phyloP scores from a whole-genome alignment of 2,113 vertebrate genomes.

The Malurus elegans region DNA sequence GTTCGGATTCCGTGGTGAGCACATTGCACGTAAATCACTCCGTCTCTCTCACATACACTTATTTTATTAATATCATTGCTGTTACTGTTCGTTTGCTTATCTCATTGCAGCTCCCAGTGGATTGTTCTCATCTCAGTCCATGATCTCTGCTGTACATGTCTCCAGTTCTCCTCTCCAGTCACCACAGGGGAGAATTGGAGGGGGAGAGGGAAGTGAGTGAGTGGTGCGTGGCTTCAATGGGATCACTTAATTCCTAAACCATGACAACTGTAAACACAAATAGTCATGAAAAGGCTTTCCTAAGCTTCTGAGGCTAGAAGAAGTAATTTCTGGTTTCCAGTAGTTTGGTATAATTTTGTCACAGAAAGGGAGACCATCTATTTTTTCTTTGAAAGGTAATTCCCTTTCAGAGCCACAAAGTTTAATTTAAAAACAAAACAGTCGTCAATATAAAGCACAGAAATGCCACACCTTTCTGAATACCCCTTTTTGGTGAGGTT shows the following conservation, averaged over 20 bases:
- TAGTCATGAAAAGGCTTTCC: not conserved
- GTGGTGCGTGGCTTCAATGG: not conserved
- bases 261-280: not conserved
- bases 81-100: not conserved
- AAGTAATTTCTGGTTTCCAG: not conserved
- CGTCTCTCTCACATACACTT: not conserved
- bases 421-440: not conserved
- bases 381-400: not conserved
- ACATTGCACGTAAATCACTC: not conserved
- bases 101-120: not conserved
- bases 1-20: fast-evolving
- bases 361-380: not conserved
- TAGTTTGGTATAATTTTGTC: not conserved
- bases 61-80: not conserved
- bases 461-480: not conserved
- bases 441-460: not conserved
- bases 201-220: not conserved
- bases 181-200: not conserved
- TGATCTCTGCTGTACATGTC: not conserved
- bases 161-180: not conserved
- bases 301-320: not conserved
- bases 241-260: not conserved
- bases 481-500: not conserved
- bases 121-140: not conserved
- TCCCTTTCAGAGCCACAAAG: not conserved